phyloP scores from a whole-genome alignment of 2,113 vertebrate genomes.

The Triplophysa siluroides region DNA sequence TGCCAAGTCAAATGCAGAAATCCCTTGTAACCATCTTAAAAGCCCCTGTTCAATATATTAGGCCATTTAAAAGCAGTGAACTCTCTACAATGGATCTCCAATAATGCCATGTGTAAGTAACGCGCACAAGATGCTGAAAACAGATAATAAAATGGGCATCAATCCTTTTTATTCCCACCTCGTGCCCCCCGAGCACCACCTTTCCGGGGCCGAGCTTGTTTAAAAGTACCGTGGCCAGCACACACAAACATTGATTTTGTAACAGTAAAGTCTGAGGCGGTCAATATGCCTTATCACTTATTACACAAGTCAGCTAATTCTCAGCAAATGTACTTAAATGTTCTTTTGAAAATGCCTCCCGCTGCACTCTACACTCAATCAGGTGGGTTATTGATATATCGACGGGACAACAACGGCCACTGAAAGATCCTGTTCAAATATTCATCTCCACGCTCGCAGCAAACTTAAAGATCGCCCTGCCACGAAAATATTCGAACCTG shows the following conservation, averaged over 20 bases:
- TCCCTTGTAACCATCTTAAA: conserved; percentile 77
- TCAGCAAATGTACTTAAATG: conserved; percentile 79
- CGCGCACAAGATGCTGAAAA: conserved; percentile 72
- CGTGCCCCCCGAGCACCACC: conserved; percentile 69
- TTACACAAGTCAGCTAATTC: conserved; percentile 81
- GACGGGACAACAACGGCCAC: conserved; percentile 75
- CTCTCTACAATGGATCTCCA: conserved; percentile 79
- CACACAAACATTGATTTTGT: conserved; percentile 75
- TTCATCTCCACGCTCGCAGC: conserved; percentile 73
- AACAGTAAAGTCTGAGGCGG: conserved; percentile 73
- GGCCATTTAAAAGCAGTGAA: conserved; percentile 77
- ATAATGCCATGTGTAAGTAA: conserved; percentile 81
- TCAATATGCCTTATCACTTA: conserved; percentile 76
- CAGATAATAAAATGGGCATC: conserved; percentile 81
- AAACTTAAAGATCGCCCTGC: conserved; percentile 66
- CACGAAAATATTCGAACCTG: conserved; percentile 55
- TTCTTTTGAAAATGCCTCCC: conserved; percentile 77
- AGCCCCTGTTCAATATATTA: conserved; percentile 77
- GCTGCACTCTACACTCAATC: conserved; percentile 68
- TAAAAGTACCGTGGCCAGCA: conserved; percentile 72
- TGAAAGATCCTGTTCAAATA: conserved; percentile 80
- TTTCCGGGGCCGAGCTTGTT: conserved; percentile 70
- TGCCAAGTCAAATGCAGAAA: conserved; percentile 75
- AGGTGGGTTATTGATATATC: conserved; percentile 78
- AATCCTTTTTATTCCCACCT: conserved; percentile 78